Percentiles rank a stretch among this genome's conserved stretches.
These are phyloP conservation scores for Tonatia bakeri DNA, from an alignment of 2,113 vertebrate genomes.

Conservation along the genomic window DNA sequence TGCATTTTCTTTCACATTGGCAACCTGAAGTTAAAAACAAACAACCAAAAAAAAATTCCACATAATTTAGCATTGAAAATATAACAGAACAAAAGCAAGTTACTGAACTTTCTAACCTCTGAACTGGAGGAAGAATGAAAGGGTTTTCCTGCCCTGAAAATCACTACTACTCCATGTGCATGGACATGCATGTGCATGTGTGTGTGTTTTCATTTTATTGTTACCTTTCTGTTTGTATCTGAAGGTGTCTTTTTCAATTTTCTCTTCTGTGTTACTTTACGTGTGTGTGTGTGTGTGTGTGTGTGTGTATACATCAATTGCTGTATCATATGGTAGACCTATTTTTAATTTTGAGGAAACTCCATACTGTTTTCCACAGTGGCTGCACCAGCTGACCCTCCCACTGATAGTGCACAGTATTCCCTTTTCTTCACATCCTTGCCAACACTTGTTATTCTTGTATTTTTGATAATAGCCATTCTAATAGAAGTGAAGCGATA, in stretches of 20 bases:
- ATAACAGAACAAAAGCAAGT: neutral
- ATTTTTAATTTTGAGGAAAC: neutral
- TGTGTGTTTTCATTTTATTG: neutral
- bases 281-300: neutral
- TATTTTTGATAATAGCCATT: neutral
- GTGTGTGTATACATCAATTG: neutral
- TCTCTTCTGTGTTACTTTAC: neutral
- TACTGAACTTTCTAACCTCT: neutral
- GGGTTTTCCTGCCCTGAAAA: neutral
- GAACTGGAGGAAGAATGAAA: neutral
- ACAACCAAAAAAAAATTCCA: neutral
- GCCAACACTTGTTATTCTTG: neutral
- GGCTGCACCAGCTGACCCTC: neutral
- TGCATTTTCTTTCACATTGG: conserved; percentile 39
- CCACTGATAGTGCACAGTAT: neutral
- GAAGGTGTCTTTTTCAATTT: neutral
- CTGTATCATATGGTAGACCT: neutral
- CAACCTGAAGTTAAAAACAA: neutral
- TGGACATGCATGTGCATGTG: too few relatives aligned
- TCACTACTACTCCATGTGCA: neutral
- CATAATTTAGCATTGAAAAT: neutral
- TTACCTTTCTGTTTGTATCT: neutral
- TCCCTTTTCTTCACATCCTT: neutral
- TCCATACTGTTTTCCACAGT: neutral
- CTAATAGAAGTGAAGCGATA: neutral